These are phyloP conservation scores for Ceratosolen solmsi DNA, from an alignment of 1,140 invertebrate genomes.

Conservation along the genomic window DNA sequence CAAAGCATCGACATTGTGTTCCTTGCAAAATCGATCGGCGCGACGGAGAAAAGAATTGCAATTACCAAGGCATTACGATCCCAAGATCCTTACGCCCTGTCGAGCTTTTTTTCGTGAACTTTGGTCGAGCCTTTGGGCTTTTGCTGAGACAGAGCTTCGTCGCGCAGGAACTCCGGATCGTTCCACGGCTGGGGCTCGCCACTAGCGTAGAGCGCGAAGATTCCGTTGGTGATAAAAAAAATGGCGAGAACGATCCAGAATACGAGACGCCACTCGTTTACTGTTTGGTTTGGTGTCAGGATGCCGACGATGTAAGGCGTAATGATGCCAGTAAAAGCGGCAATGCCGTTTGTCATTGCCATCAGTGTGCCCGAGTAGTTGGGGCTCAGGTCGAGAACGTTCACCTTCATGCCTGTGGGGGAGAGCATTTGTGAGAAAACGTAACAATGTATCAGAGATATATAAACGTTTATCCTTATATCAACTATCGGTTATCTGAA, in stretches of 20 bases:
- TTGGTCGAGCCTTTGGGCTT: conserved; percentile 13
- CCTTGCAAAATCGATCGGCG: no score
- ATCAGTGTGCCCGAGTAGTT: conserved; percentile 88
- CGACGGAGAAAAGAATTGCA: no score
- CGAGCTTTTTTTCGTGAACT: background rate
- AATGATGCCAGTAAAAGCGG: conserved; percentile 86
- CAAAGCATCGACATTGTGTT: no score
- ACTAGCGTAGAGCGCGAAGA: conserved; percentile 83
- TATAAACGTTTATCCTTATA: no score
- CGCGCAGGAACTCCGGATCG: conserved; percentile 63
- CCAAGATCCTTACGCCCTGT: background rate
- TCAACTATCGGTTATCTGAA: no score
- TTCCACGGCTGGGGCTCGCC: conserved; percentile 84
- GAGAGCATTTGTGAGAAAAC: background rate
- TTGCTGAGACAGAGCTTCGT: conserved; percentile 39
- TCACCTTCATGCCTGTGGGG: conserved; percentile 83
- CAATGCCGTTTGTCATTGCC: conserved; percentile 88
- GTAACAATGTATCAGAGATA: no score
- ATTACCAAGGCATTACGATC: no score
- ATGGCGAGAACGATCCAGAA: conserved; percentile 87
- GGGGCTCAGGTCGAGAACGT: conserved; percentile 86
- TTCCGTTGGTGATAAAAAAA: conserved; percentile 81
- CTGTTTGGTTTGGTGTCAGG: conserved; percentile 81
- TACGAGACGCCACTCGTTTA: conserved; percentile 86
- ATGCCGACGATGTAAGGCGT: conserved; percentile 85